Evolutionary conservation across 2,888 invertebrate genomes (phyloP).

Genomic region (Protophormia terraenovae): DNA sequence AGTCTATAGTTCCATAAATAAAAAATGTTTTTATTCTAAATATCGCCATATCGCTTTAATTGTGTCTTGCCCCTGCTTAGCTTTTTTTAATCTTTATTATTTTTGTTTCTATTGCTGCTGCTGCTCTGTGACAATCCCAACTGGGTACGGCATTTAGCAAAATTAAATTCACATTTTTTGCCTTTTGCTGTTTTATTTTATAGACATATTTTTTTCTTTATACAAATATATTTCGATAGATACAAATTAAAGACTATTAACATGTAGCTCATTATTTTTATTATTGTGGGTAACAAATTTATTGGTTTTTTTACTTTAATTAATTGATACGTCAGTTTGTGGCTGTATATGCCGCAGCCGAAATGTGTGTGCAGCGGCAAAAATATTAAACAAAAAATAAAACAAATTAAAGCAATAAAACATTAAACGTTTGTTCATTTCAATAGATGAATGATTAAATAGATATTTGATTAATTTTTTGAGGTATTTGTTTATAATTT

Average conservation of each 20-base stretch:
- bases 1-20: too few relatives aligned
- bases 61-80: neutral
- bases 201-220: too few relatives aligned
- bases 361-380: neutral
- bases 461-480: slow-evolving; percentile 8
- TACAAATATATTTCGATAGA: neutral
- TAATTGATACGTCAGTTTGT: slow-evolving; percentile 41
- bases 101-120: neutral
- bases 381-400: neutral
- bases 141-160: slow-evolving; percentile 8
- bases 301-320: slow-evolving; percentile 36
- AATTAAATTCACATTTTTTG: neutral
- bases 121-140: slow-evolving; percentile 25
- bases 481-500: neutral
- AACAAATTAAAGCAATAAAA: slow-evolving; percentile 15
- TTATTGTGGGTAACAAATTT: slow-evolving; percentile 20
- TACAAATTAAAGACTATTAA: slow-evolving; percentile 24
- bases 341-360: neutral
- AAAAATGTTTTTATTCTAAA: neutral
- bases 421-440: neutral
- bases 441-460: slow-evolving; percentile 1
- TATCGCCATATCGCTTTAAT: neutral
- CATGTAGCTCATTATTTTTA: slow-evolving; percentile 38
- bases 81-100: neutral
- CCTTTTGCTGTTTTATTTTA: neutral